These are phyloP conservation scores for Leptinotarsa rubiginosa DNA, from an alignment of 2,888 invertebrate genomes.

Conservation along the genomic window DNA sequence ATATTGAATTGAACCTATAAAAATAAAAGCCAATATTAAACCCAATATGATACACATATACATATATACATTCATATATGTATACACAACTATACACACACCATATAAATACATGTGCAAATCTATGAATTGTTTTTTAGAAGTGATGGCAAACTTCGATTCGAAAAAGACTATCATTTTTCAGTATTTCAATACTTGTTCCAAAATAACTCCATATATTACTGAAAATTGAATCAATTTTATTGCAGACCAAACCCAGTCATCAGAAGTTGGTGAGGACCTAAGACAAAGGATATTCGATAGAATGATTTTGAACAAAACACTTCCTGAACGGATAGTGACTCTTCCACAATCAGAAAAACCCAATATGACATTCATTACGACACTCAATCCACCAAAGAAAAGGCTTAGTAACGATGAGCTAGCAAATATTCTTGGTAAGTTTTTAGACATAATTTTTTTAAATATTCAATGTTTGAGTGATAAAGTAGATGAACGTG, in stretches of 20 bases:
- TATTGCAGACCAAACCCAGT: conserved; percentile 36
- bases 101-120: no score
- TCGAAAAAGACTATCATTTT: no score
- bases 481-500: no score
- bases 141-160: no score
- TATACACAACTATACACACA: no score
- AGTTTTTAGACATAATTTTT: background rate
- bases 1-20: no score
- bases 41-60: accelerated
- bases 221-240: background rate
- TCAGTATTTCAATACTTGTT: no score
- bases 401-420: conserved; percentile 40
- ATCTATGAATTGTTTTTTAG: no score
- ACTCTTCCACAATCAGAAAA: conserved; percentile 19
- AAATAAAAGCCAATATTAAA: no score
- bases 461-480: background rate
- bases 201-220: no score
- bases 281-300: conserved; percentile 58
- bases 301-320: conserved; percentile 45
- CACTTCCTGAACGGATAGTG: conserved; percentile 35
- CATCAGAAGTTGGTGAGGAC: conserved; percentile 50
- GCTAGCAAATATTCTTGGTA: conserved; percentile 36
- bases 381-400: conserved; percentile 21
- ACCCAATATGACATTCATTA: conserved; percentile 32
- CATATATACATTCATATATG: no score